phyloP scores from a whole-genome alignment of 1,140 invertebrate genomes.

The Diorhabda elongata region DNA sequence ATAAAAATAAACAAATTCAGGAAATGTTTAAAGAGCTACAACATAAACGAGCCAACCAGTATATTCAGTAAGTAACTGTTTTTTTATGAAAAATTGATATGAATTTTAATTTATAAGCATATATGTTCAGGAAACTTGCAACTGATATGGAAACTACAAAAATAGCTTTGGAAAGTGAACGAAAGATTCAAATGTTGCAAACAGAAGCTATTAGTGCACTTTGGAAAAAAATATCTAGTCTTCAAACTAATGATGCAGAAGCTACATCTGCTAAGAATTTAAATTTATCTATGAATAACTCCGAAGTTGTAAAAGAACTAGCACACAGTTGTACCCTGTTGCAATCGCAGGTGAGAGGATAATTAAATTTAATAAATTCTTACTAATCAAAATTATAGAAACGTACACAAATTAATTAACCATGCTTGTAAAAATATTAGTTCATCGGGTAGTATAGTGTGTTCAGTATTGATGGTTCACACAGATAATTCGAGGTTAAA shows the following conservation, averaged over 20 bases:
- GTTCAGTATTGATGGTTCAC: too few species aligned
- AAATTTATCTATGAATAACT: constrained; percentile 35
- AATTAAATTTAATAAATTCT: too few species aligned
- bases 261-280: constrained; percentile 14
- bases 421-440: too few species aligned
- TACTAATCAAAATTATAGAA: too few species aligned
- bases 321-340: constrained; percentile 51
- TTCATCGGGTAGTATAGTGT: too few species aligned
- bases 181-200: constrained; percentile 79
- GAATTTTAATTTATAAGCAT: background rate
- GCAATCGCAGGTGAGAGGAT: constrained; percentile 46
- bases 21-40: constrained; percentile 74
- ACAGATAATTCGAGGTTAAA: too few species aligned
- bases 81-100: background rate
- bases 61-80: constrained; percentile 68
- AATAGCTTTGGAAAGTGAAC: constrained; percentile 76
- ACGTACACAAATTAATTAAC: too few species aligned
- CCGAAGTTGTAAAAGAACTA: constrained; percentile 48
- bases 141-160: constrained; percentile 78
- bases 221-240: constrained; percentile 80
- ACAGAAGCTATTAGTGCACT: constrained; percentile 86
- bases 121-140: constrained; percentile 61
- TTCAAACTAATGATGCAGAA: constrained; percentile 48
- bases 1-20: constrained; percentile 68
- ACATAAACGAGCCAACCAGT: constrained; percentile 74